These are phyloP conservation scores for Luperina testacea DNA, from an alignment of 2,888 invertebrate genomes.

Conservation along the genomic window DNA sequence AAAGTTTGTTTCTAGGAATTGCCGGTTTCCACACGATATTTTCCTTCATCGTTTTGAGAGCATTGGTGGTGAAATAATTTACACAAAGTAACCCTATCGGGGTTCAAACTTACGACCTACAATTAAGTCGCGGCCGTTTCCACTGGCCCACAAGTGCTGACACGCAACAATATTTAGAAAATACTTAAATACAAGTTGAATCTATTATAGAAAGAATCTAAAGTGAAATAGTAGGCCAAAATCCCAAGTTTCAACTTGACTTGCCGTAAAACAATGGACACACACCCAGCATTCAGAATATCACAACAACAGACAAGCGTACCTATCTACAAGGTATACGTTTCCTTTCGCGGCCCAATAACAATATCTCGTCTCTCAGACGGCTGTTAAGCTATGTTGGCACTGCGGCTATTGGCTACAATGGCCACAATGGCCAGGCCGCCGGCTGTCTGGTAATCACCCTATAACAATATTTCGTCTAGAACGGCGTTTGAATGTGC, in stretches of 20 bases:
- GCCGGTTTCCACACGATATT: no score
- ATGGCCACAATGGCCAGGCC: slow-evolving; percentile 35
- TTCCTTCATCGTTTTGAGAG: no score
- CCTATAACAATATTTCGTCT: slow-evolving; percentile 34
- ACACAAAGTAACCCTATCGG: no score
- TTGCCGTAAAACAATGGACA: slow-evolving; percentile 16
- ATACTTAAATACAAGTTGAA: neutral
- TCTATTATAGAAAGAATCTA: neutral
- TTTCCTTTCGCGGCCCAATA: slow-evolving; percentile 57
- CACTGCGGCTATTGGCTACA: slow-evolving; percentile 36
- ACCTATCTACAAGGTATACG: slow-evolving; percentile 48
- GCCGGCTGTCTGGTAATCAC: slow-evolving; percentile 29
- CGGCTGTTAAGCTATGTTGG: slow-evolving; percentile 52
- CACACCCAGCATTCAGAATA: slow-evolving; percentile 20
- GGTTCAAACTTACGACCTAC: no score
- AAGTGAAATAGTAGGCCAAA: neutral
- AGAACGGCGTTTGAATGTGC: neutral
- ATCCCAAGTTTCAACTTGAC: neutral
- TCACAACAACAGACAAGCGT: slow-evolving; percentile 21
- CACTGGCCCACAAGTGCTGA: no score
- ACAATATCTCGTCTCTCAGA: slow-evolving; percentile 63
- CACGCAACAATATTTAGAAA: no score
- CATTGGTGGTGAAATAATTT: no score
- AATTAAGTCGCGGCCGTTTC: no score
- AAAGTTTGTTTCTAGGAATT: no score